Evolutionary conservation across 1,140 invertebrate species (phyloP).

Genomic region (Argopecten irradians): DNA sequence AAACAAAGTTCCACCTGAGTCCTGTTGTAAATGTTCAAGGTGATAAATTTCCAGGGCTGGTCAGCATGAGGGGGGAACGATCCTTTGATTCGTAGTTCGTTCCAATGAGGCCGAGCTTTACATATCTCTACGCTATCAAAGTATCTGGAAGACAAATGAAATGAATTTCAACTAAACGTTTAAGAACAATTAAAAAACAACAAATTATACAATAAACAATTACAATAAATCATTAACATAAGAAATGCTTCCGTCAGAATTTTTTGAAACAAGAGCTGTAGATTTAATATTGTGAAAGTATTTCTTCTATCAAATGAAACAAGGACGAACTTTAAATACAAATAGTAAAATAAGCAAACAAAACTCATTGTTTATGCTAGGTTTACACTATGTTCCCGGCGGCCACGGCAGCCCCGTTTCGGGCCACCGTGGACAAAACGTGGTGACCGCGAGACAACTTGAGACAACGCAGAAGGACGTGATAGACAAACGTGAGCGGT

Average conservation of each 20-base stretch:
- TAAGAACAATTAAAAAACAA: too few relatives aligned
- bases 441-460: too few relatives aligned
- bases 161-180: too few relatives aligned
- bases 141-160: too few relatives aligned
- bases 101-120: conserved; percentile 92
- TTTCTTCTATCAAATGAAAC: not conserved
- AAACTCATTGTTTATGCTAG: too few relatives aligned
- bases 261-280: not conserved
- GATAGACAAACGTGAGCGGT: too few relatives aligned
- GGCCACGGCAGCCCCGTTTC: too few relatives aligned
- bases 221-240: not conserved
- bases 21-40: conserved; percentile 80
- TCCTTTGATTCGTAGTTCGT: conserved; percentile 92
- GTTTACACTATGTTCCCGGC: too few relatives aligned
- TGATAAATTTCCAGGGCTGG: conserved; percentile 60
- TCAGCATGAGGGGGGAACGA: conserved; percentile 79
- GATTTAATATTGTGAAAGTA: not conserved
- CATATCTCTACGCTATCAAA: conserved; percentile 99
- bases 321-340: not conserved
- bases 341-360: too few relatives aligned
- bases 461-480: too few relatives aligned
- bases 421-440: too few relatives aligned
- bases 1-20: conserved; percentile 97
- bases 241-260: not conserved
- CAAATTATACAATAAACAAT: conserved; percentile 51